Evolutionary conservation across 35 echinoderm and acorn worm species (phyloP).

Genomic region (Apostichopus japonicus): DNA sequence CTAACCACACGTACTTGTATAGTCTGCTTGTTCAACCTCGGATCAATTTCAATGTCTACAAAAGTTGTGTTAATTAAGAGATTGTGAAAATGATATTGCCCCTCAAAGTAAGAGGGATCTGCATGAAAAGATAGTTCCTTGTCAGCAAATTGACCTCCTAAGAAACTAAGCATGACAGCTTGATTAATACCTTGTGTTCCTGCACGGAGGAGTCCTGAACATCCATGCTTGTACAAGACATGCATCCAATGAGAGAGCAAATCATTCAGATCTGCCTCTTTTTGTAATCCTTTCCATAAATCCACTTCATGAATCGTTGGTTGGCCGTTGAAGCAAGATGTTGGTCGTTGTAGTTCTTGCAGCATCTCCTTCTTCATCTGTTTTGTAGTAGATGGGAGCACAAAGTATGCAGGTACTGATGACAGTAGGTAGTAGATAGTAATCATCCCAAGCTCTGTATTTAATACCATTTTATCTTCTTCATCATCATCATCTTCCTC

Average conservation of each 20-base stretch:
- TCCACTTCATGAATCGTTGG: conserved; percentile 71
- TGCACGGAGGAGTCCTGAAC: conserved; percentile 63
- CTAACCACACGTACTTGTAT: conserved; percentile 63
- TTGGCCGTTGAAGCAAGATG: conserved; percentile 88
- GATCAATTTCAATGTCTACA: conserved; percentile 74
- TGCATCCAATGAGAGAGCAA: conserved; percentile 91
- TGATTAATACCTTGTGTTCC: conserved; percentile 84
- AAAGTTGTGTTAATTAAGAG: conserved; percentile 78
- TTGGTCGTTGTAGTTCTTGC: conserved; percentile 76
- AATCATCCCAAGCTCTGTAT: conserved; percentile 66
- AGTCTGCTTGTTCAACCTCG: conserved; percentile 63
- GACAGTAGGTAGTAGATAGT: conserved; percentile 86
- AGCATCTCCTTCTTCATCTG: conserved; percentile 77
- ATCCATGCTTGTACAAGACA: conserved; percentile 91
- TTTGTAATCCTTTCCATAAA: conserved; percentile 67
- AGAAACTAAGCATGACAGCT: conserved; percentile 90
- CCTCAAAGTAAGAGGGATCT: conserved; percentile 75
- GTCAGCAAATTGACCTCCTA: conserved; percentile 87
- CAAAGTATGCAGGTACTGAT: conserved; percentile 76
- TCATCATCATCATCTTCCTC: conserved; percentile 39
- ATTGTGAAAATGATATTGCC: conserved; percentile 77
- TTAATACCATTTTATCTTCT: conserved; percentile 27
- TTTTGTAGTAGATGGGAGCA: conserved; percentile 64
- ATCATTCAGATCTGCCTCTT: conserved; percentile 69
- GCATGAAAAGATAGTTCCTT: conserved; percentile 95